Evolutionary conservation across 2,797 vertebrate genomes (phyloP).

Genomic region (Anguilla pacifica): DNA sequence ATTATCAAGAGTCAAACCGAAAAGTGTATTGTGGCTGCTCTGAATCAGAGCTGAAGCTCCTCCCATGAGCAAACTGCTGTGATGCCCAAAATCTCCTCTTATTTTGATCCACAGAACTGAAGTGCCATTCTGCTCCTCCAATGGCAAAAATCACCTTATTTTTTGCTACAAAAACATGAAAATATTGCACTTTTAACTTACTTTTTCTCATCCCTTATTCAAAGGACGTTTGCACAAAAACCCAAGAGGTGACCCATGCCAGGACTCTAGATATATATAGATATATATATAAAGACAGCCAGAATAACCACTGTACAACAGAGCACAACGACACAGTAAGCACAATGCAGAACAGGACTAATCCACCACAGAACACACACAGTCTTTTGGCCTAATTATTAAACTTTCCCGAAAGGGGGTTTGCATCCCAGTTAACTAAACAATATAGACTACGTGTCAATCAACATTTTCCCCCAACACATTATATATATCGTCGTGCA

Average conservation of each 20-base stretch:
- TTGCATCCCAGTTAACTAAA: constrained; percentile 66
- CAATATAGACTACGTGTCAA: constrained; percentile 52
- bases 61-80: constrained; percentile 66
- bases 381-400: constrained; percentile 31
- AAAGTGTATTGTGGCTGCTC: not conserved
- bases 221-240: constrained; percentile 70
- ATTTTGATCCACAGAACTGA: constrained; percentile 72
- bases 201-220: constrained; percentile 69
- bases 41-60: constrained; percentile 48
- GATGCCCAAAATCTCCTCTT: constrained; percentile 64
- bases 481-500: constrained; percentile 8
- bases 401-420: constrained; percentile 64
- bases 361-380: constrained; percentile 62
- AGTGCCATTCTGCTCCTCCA: constrained; percentile 51
- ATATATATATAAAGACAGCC: constrained; percentile 60
- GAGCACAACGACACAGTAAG: constrained; percentile 67
- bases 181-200: constrained; percentile 77
- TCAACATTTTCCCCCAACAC: constrained; percentile 27
- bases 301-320: constrained; percentile 60
- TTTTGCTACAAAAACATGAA: constrained; percentile 71
- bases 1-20: not conserved
- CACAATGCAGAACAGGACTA: constrained; percentile 74
- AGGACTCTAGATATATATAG: constrained; percentile 47
- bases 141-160: constrained; percentile 59
- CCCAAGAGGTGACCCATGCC: constrained; percentile 65